These are phyloP conservation scores for Sylvicapra grimmia DNA, from an alignment of 2,113 vertebrate species.

Conservation along the genomic window DNA sequence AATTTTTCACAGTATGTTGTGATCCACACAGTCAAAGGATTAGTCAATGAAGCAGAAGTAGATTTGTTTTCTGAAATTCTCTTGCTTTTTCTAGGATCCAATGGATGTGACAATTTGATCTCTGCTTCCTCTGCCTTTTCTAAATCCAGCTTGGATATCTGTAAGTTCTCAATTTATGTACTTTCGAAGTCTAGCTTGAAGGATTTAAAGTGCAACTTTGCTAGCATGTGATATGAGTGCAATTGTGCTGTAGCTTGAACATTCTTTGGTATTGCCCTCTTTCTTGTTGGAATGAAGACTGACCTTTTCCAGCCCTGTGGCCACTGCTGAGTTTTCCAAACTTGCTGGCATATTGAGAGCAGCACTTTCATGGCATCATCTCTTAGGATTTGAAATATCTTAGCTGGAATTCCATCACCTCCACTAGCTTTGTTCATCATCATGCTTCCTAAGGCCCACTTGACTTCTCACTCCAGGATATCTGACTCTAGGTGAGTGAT, in stretches of 20 bases:
- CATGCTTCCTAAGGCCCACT: background rate
- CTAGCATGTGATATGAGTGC: background rate
- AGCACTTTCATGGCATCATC: background rate
- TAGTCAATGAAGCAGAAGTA: background rate
- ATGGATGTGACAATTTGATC: background rate
- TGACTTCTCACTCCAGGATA: background rate
- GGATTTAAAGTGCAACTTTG: background rate
- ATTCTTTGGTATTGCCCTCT: background rate
- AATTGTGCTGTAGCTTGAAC: background rate
- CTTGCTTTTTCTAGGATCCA: background rate
- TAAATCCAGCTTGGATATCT: background rate
- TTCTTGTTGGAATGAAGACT: background rate
- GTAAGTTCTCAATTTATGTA: background rate
- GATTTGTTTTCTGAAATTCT: background rate
- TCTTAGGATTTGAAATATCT: background rate
- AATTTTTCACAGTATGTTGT: background rate
- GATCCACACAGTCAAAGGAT: background rate
- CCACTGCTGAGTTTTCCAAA: background rate
- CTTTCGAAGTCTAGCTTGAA: background rate
- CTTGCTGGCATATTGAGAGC: background rate
- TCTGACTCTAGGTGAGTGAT: background rate
- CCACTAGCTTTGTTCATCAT: rapidly evolving
- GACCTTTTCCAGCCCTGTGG: background rate
- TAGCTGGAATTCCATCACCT: background rate
- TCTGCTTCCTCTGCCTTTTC: background rate